Percentiles rank a stretch among this genome's conserved stretches.
These are phyloP conservation scores for Crenuchus spilurus DNA, from an alignment of 2,797 vertebrate species.

Conservation along the genomic window DNA sequence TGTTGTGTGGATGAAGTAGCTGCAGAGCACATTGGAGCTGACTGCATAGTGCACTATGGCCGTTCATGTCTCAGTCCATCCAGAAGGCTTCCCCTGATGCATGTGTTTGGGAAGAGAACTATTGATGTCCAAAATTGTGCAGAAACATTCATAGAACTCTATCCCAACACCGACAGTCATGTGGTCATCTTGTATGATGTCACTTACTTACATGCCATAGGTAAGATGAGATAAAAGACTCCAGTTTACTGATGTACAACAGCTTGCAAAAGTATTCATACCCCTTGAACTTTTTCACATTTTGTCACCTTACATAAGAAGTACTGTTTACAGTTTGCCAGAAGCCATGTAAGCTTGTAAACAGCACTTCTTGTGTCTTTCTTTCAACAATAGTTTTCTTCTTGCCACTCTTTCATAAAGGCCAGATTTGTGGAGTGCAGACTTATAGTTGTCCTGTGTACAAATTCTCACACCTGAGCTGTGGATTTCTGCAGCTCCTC, in stretches of 20 bases:
- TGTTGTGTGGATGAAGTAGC: conserved; percentile 96
- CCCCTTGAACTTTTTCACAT: background rate
- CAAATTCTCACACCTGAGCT: too few species aligned
- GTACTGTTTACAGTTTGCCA: too few species aligned
- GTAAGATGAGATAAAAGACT: conserved; percentile 64
- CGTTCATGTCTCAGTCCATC: conserved; percentile 90
- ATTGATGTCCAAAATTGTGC: conserved; percentile 78
- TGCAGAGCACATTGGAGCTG: conserved; percentile 84
- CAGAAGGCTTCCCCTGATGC: conserved; percentile 81
- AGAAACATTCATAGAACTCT: conserved; percentile 77
- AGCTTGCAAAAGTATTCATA: too few species aligned
- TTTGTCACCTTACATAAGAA: background rate
- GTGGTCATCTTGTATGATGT: conserved; percentile 87
- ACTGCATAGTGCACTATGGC: conserved; percentile 91
- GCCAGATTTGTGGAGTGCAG: too few species aligned
- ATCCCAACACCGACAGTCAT: conserved; percentile 73
- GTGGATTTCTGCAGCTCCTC: too few species aligned
- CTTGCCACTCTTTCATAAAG: too few species aligned
- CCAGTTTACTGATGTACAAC: background rate
- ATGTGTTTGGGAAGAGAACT: conserved; percentile 72
- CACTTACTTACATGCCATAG: conserved; percentile 76
- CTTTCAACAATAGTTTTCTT: too few species aligned
- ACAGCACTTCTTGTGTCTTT: too few species aligned
- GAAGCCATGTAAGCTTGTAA: too few species aligned
- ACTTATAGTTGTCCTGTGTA: too few species aligned